Percentiles rank a stretch among this genome's conserved stretches.
Evolutionary conservation across 2,797 vertebrate species (phyloP).

Genomic region (Coilia nasus): DNA sequence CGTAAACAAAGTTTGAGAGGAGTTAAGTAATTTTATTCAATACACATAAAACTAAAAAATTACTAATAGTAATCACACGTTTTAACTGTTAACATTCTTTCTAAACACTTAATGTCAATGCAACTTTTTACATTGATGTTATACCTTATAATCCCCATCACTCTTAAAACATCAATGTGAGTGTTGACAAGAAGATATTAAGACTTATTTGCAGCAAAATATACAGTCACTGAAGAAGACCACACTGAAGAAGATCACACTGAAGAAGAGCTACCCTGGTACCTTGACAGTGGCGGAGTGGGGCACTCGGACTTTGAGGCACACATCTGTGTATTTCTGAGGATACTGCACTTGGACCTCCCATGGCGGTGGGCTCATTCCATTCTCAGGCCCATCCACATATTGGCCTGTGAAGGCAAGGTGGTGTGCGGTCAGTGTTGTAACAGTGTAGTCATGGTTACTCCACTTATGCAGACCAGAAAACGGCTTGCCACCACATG

Average conservation of each 20-base stretch:
- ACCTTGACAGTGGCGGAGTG: conserved; percentile 81
- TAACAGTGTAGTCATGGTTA: neutral
- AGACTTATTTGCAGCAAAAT: neutral
- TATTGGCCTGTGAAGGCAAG: conserved; percentile 65
- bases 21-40: no score
- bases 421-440: neutral
- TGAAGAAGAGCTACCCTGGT: neutral
- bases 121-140: neutral
- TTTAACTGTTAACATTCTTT: neutral
- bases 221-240: neutral
- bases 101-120: neutral
- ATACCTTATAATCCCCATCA: neutral
- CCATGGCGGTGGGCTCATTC: conserved; percentile 75
- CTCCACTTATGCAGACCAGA: neutral
- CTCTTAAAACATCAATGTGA: neutral
- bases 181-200: neutral
- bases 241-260: neutral
- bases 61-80: no score
- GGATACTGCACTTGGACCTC: conserved; percentile 73
- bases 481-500: no score
- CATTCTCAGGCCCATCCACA: conserved; percentile 76
- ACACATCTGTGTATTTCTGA: conserved; percentile 69
- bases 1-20: no score
- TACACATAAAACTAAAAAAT: no score
- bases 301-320: conserved; percentile 74